Conservation (phyloP, 2,797 vertebrate species). For the Sarcophilus harrisii region DNA sequence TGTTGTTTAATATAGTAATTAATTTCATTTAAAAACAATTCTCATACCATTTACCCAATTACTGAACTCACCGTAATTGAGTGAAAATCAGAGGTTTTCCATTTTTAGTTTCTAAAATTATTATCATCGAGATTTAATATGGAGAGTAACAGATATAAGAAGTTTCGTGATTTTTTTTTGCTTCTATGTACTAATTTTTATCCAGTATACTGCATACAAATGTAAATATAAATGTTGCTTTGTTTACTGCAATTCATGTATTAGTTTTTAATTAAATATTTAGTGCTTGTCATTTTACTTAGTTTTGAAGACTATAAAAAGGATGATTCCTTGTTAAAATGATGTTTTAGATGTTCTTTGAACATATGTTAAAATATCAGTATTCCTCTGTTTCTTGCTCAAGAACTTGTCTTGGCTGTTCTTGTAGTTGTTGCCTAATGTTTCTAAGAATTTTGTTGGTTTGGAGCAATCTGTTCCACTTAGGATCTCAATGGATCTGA, state of each 20-base stretch:
- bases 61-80: neutral
- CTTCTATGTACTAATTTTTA: neutral
- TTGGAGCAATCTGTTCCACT: neutral
- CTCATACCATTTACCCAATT: neutral
- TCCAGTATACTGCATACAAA: neutral
- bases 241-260: neutral
- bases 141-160: neutral
- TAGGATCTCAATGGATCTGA: neutral
- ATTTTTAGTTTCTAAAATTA: neutral
- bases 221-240: neutral
- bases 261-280: conserved; percentile 10
- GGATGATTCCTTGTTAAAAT: neutral
- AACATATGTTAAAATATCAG: neutral
- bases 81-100: neutral
- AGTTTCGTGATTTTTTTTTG: neutral
- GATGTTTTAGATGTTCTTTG: neutral
- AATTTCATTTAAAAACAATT: neutral
- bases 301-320: neutral
- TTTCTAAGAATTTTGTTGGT: neutral
- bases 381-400: neutral
- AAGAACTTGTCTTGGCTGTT: neutral
- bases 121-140: neutral
- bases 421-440: neutral
- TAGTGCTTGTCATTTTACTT: neutral
- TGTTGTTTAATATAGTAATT: neutral